phyloP scores from a whole-genome alignment of 2,113 vertebrate genomes.

The Bungarus multicinctus region DNA sequence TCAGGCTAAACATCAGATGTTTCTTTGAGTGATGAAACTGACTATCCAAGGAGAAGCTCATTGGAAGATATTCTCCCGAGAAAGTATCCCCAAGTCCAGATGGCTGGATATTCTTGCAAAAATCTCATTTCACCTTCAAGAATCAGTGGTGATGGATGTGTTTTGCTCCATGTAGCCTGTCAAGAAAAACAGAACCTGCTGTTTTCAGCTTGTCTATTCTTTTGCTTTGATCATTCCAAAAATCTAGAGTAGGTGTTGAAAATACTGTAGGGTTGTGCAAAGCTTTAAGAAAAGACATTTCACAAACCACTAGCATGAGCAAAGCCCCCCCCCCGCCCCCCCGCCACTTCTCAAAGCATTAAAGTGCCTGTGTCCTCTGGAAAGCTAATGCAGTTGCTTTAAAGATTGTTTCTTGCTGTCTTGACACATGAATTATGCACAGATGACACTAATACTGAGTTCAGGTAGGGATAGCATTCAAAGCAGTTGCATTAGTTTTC shows the following conservation, averaged over 20 bases:
- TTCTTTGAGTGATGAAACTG: conserved; percentile 9
- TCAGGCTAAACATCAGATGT: conserved; percentile 5
- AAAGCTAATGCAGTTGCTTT: background rate
- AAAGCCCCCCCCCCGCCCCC: background rate
- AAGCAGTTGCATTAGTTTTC: background rate
- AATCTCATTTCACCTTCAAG: conserved; percentile 27
- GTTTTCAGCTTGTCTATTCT: background rate
- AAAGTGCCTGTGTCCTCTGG: background rate
- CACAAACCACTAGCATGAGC: background rate
- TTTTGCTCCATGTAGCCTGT: background rate
- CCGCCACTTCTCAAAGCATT: background rate
- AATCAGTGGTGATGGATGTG: conserved; percentile 6
- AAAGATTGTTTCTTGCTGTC: background rate
- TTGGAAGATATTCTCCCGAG: background rate
- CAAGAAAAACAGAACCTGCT: background rate
- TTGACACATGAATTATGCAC: background rate
- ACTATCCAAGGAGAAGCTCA: conserved; percentile 13
- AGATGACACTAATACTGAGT: background rate
- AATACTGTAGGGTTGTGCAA: background rate
- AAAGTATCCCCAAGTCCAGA: conserved; percentile 16
- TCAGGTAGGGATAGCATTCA: background rate
- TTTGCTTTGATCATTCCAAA: background rate
- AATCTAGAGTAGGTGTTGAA: background rate
- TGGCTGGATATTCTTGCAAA: conserved; percentile 22
- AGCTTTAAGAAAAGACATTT: background rate